Conservation (phyloP, 2,797 vertebrate species). For the Paratrypauchen microcephalus region DNA sequence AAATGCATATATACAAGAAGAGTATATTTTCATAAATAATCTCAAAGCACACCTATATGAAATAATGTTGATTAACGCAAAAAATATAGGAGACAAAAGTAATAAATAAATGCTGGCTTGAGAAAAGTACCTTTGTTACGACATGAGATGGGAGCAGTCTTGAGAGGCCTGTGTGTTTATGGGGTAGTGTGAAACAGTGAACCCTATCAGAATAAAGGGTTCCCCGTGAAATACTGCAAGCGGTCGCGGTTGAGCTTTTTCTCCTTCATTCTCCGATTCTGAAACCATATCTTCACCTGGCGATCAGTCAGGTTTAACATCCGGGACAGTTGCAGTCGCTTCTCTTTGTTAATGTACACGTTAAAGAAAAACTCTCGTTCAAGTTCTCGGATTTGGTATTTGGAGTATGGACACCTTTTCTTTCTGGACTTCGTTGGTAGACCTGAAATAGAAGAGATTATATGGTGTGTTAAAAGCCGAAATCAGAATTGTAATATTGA, state of each 20-base stretch:
- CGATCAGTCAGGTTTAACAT: constrained; percentile 99
- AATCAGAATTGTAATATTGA: not conserved
- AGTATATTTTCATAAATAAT: constrained; percentile 56
- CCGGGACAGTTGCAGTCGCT: constrained; percentile 94
- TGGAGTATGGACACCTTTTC: constrained; percentile 98
- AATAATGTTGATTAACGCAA: constrained; percentile 47
- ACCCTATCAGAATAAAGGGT: constrained; percentile 89
- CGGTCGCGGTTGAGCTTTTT: constrained; percentile 99
- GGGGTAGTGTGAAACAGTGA: not conserved
- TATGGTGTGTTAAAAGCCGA: not conserved
- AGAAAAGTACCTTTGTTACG: constrained; percentile 25
- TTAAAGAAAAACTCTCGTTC: constrained; percentile 99
- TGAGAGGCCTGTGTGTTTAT: constrained; percentile 23
- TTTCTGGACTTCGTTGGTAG: constrained; percentile 92
- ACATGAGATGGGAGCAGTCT: constrained; percentile 25
- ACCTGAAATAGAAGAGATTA: constrained; percentile 60
- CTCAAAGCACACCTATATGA: constrained; percentile 44
- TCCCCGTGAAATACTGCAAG: constrained; percentile 97
- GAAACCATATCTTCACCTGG: constrained; percentile 99
- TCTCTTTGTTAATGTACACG: constrained; percentile 99
- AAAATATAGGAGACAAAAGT: constrained; percentile 37
- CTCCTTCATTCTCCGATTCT: constrained; percentile 99
- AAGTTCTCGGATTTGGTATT: constrained; percentile 98
- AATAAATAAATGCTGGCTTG: constrained; percentile 62
- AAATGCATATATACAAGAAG: constrained; percentile 68